Base-by-base conservation (phyloP, 92 coral and sea anemone genomes). In the Phenganax subtilis region DNA sequence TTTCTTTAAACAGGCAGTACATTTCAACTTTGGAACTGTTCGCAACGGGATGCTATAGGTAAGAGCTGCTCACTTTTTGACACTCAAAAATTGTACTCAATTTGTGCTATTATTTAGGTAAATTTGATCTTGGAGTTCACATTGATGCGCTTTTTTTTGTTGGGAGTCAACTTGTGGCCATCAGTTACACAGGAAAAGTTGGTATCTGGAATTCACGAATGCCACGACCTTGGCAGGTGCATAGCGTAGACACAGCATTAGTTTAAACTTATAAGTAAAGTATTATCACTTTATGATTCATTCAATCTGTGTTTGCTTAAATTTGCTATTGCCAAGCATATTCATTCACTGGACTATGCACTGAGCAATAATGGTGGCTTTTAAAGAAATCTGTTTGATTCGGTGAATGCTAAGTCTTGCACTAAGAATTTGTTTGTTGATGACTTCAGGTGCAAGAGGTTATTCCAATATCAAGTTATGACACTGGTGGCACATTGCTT, bases 221-320 rank as follows among this genome's bases (percentile, higher is more conserved):
- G 97, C 90, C 98, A 12, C 93, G 92, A 51, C 98, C 91, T 77
- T 93, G 98, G 98, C 98, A 93, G 97, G 98, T 93, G 57, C 25
- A 59, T 59, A 20, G 8, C 31, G 2, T 20, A 59, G 65, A 59
- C 25, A 14, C 7, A 3, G 65, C 15, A 1, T 59, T 59, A 67
- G 28, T 67, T 67, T 67, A 20, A 20, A 20, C 25, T 20, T 20
- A 20, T 20, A 20, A 20, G 25, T 20, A 20, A 20, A 20, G 25
- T 20, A 20, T 20, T 20, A 20, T 20, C 25, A 20, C 25, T 20
- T 20, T 20, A 20, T 20, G 25, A 20, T 20, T 20, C 25, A 20
- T 20, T 20, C 25, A 20, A 20, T 20, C 25, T 37, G 47, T 37
- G 47, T 37, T 37, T 37, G 47, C 47, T 37, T 5, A 37, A 37